A percentile compares a stretch with the other conserved stretches of the same genome.
These are phyloP conservation scores for Tenrec ecaudatus DNA, from an alignment of 2,113 vertebrate genomes.

Conservation along the genomic window DNA sequence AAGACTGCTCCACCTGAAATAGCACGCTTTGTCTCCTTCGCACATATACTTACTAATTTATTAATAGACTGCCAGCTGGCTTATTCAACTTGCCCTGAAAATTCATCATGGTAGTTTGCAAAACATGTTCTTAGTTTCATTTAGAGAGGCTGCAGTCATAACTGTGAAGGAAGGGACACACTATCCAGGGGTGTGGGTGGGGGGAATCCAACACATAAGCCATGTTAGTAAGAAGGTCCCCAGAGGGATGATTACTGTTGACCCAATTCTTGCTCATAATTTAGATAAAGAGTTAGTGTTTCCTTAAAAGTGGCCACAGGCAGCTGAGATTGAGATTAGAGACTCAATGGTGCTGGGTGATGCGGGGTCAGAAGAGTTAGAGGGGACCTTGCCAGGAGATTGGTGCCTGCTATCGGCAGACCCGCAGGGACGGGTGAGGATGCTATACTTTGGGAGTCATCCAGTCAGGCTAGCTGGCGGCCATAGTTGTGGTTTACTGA, in stretches of 20 bases:
- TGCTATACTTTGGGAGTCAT: slow-evolving; percentile 63
- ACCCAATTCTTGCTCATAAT: slow-evolving; percentile 41
- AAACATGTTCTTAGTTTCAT: not conserved
- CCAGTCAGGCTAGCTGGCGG: slow-evolving; percentile 74
- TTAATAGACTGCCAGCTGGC: slow-evolving; percentile 1
- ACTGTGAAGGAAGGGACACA: not conserved
- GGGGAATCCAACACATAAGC: not conserved
- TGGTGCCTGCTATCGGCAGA: not conserved
- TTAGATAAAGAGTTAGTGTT: slow-evolving; percentile 20
- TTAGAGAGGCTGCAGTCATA: not conserved
- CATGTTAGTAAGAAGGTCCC: not conserved
- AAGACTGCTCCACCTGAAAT: not conserved
- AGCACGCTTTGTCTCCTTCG: not conserved
- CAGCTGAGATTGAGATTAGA: not conserved
- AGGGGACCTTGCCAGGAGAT: not conserved
- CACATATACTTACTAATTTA: not conserved
- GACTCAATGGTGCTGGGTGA: not conserved
- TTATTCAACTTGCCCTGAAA: not conserved
- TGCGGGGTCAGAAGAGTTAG: not conserved
- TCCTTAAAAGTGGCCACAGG: not conserved
- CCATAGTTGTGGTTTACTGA: slow-evolving; percentile 40
- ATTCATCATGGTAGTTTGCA: not conserved
- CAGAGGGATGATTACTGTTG: not conserved
- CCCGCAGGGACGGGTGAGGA: slow-evolving; percentile 36
- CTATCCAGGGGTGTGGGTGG: accelerated